A percentile compares a stretch with the other conserved stretches of the same genome.
Conservation (phyloP, 2,113 vertebrate species). For the Lophotis ruficrista region DNA sequence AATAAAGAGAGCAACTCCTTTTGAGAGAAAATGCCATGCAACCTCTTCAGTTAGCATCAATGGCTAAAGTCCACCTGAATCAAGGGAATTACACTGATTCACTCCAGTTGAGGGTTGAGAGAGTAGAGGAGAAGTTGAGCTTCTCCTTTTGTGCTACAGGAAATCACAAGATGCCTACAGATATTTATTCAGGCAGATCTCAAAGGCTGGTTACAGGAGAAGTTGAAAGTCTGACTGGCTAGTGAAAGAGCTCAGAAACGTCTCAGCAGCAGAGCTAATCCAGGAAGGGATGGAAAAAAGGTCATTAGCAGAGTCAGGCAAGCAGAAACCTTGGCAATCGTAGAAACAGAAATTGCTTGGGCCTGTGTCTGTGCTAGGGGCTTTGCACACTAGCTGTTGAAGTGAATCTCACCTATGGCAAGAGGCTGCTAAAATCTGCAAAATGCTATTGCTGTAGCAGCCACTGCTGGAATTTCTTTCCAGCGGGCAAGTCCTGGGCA, state of each 20-base stretch:
- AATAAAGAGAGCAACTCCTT: not conserved
- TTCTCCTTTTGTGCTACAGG: not conserved
- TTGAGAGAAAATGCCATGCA: not conserved
- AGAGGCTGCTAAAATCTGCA: not conserved
- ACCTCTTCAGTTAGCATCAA: not conserved
- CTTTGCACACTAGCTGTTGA: not conserved
- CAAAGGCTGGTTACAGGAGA: not conserved
- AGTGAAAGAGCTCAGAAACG: not conserved
- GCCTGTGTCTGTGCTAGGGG: not conserved
- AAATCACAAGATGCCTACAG: not conserved
- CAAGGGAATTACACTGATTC: not conserved
- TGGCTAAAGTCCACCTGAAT: not conserved
- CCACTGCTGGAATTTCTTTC: rapidly evolving
- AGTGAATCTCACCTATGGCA: not conserved
- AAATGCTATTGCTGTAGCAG: not conserved
- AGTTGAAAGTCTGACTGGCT: not conserved
- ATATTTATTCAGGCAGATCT: not conserved
- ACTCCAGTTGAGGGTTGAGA: not conserved
- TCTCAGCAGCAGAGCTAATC: not conserved
- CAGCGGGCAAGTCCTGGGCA: not conserved
- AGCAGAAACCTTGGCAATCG: not conserved
- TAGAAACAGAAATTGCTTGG: not conserved
- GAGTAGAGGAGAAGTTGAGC: no score
- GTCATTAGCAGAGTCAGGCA: not conserved
- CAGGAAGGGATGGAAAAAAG: not conserved